Base-by-base conservation (phyloP, 2,888 invertebrate species). In the Anoncus sp. region DNA sequence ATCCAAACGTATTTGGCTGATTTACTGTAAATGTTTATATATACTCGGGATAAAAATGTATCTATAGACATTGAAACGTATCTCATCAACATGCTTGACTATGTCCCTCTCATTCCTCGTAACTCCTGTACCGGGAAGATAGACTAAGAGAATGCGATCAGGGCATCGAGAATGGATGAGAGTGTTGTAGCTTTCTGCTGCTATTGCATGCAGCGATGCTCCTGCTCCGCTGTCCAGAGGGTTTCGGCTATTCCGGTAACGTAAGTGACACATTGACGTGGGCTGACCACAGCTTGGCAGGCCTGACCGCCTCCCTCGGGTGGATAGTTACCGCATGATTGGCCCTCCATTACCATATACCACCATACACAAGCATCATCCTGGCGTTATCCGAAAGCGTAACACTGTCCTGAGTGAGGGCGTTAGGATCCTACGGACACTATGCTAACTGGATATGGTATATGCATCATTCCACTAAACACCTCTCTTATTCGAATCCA, bases 231-330 rank as follows among this genome's bases (percentile, higher is more conserved):
- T 85, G 86, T 86, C 85, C 80, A 75, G 86, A 85, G 86, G 86
- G 87, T 85, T 86, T 88, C 85, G 85, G 87, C 74, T 87, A 88
- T 89, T 88, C 87, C 84, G 82, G 87, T 85, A 87, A 89, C 87
- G 86, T 90, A 91, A 91, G 91, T 91, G 90, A 91, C 90, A 91
- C 90, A 91, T 91, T 91, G 90, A 91, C 90, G 89, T 88, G 88
- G 88, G 84, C 89, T 90, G 90, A 90, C 90, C 90, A 85, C 89
- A 86, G 86, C 87, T 87, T 89, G 89, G 90, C 89, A 89, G 87
- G 82, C 86, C 87, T 88, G 89, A 88, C 89, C 90, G 87, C 86
- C 83, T 90, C 91, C 91, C 90, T 82, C 83, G 90, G 89, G 90
- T 88, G 85, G 87, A 87, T 88, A 88, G 90, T 90, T 90, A 90